Evolutionary conservation across 2,888 invertebrate species (phyloP).

Genomic region (Euplexia lucipara): DNA sequence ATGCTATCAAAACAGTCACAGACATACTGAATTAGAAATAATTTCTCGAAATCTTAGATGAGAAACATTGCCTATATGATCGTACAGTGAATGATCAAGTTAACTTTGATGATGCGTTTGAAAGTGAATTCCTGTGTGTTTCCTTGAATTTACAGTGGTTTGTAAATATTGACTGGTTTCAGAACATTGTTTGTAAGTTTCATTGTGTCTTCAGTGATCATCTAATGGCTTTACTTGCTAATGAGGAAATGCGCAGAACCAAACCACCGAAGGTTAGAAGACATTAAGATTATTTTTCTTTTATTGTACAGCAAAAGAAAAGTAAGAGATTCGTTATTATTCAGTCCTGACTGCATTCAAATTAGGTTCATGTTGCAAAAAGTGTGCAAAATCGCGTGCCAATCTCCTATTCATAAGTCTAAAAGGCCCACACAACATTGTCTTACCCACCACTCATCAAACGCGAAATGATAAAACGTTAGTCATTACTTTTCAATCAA

Average conservation of each 20-base stretch:
- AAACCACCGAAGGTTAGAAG: not conserved
- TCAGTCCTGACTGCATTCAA: not conserved
- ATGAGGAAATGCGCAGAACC: conserved; percentile 7
- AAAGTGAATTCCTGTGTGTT: conserved; percentile 48
- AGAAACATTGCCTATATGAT: conserved; percentile 31
- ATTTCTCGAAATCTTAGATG: conserved; percentile 58
- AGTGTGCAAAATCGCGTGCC: conserved; percentile 29
- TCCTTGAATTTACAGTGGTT: conserved; percentile 45
- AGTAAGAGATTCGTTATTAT: conserved; percentile 1
- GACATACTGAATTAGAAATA: conserved; percentile 59
- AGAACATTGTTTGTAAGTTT: conserved; percentile 41
- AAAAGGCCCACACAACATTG: conserved; percentile 25
- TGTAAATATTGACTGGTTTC: conserved; percentile 46
- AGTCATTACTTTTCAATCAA: conserved; percentile 59
- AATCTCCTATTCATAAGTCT: conserved; percentile 16
- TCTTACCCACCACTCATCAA: conserved; percentile 14
- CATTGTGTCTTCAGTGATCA: conserved; percentile 48
- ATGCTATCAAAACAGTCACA: conserved; percentile 68
- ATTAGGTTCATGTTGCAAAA: not conserved
- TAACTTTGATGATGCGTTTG: conserved; percentile 34
- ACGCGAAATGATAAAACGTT: conserved; percentile 13
- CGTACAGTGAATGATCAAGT: conserved; percentile 30
- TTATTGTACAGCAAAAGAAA: not conserved
- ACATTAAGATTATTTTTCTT: not conserved
- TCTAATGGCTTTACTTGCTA: conserved; percentile 33